Evolutionary conservation across 2,797 vertebrate species (phyloP), one percentile per base, ranked within the genome.

Genomic region (Lycodopsis pacificus): DNA sequence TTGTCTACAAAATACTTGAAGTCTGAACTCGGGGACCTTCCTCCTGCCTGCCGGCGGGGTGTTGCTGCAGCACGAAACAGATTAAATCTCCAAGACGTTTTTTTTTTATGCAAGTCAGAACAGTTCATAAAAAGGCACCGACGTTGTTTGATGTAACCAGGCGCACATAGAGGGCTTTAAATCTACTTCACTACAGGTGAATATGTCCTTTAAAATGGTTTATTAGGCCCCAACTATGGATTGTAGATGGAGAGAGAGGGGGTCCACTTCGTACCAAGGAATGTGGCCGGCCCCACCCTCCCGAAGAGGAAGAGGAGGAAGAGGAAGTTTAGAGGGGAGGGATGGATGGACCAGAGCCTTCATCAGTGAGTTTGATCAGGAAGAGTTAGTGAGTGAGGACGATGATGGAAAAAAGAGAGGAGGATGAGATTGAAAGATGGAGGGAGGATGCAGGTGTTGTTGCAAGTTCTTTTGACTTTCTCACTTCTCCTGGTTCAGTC

Each of bases 271-370:
- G 22, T 61, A 49, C 4, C 2, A 6, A 71, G 73, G 80, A 87
- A 87, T 81, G 84, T 53, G 63, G 49, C 27, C 5, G 71, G 49
- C 56, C 34, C 71, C 67, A 4, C 77, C 73, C 7, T 49, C 32
- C n/a, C 3, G 1, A 1, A n/a, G 59, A 72, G 48, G 67, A 36
- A 12, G 68, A 48, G 44, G 54, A 74, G 13, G 56, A 56, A 7
- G 68, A 61, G n/a, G 36, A 38, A 30, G 51, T 19, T 32, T 49
- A 17, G 59, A 27, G n/a, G 27, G 22, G 25, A 71, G 9, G 6
- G 8, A 38, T 61, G 27, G 67, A 51, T 59, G 3, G n/a, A 48
- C 0, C 14, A 10, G 25, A 56, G 38, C 3, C 44, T 51, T 59
- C 48, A 8, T 49, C 38, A 6, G 38, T 2, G 64, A 15, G 30